phyloP scores from a whole-genome alignment of 2,888 invertebrate genomes.

The Synanthedon tipuliformis region DNA sequence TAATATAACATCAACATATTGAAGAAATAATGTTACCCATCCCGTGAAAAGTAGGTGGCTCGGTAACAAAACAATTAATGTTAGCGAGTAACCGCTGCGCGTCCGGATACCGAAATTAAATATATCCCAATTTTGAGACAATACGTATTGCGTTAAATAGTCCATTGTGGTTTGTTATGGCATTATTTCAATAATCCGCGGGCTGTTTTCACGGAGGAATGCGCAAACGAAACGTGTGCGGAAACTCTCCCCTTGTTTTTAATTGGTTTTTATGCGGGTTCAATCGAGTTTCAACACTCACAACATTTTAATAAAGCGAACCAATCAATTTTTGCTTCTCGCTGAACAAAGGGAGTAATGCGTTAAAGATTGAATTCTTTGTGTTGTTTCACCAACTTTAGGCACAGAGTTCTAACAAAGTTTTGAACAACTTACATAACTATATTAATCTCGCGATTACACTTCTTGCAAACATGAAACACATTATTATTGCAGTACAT shows the following conservation, averaged over 20 bases:
- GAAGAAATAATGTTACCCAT: too few relatives aligned
- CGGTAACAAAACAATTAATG: too few relatives aligned
- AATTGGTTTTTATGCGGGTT: conserved; percentile 4
- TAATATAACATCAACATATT: too few relatives aligned
- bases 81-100: too few relatives aligned
- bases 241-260: background rate
- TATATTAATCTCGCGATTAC: too few relatives aligned
- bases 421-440: background rate
- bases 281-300: conserved; percentile 4
- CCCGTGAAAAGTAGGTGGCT: too few relatives aligned
- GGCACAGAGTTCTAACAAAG: background rate
- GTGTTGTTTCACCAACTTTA: background rate
- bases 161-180: background rate
- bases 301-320: background rate
- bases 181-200: background rate
- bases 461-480: too few relatives aligned
- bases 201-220: background rate
- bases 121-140: background rate
- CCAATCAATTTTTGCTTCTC: background rate
- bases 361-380: background rate
- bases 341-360: background rate
- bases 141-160: background rate
- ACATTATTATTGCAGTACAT: too few relatives aligned
- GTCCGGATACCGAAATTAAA: too few relatives aligned
- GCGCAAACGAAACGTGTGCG: background rate